Evolutionary conservation across 2,888 invertebrate genomes (phyloP).

Genomic region (Zeuzera pyrina): DNA sequence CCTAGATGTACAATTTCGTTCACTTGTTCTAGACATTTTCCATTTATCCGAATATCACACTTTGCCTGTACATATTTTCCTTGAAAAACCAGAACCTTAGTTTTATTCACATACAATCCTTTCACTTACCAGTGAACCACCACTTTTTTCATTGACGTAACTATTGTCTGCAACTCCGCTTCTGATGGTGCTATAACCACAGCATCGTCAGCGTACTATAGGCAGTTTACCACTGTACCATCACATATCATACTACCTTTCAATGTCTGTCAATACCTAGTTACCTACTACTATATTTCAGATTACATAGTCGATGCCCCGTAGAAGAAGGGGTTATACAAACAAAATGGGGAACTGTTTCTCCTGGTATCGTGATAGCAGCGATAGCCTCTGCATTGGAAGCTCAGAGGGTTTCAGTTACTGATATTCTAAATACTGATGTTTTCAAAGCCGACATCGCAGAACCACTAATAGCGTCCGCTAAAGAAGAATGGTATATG

Average conservation of each 20-base stretch:
- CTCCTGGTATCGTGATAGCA: conserved; percentile 73
- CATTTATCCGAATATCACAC: no score
- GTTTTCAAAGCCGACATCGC: conserved; percentile 51
- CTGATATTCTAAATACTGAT: conserved; percentile 56
- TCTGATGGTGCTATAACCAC: background rate
- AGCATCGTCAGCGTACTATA: background rate
- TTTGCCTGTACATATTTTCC: no score
- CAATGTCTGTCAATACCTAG: background rate
- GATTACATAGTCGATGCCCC: conserved; percentile 71
- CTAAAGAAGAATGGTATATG: conserved; percentile 49
- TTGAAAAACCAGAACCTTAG: no score
- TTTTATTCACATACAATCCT: no score
- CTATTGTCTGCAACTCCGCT: no score
- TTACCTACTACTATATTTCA: conserved; percentile 28
- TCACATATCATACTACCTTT: background rate
- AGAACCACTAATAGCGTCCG: conserved; percentile 43
- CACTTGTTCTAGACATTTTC: no score
- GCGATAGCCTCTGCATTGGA: conserved; percentile 76
- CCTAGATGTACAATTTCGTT: no score
- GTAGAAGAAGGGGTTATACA: conserved; percentile 77
- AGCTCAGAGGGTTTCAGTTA: conserved; percentile 65
- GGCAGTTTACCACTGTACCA: background rate
- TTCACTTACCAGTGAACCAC: no score
- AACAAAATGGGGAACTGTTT: conserved; percentile 75
- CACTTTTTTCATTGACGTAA: no score